A percentile compares a stretch with the other conserved stretches of the same genome.
phyloP scores from a whole-genome alignment of 2,113 vertebrate species.

The Lophius piscatorius region DNA sequence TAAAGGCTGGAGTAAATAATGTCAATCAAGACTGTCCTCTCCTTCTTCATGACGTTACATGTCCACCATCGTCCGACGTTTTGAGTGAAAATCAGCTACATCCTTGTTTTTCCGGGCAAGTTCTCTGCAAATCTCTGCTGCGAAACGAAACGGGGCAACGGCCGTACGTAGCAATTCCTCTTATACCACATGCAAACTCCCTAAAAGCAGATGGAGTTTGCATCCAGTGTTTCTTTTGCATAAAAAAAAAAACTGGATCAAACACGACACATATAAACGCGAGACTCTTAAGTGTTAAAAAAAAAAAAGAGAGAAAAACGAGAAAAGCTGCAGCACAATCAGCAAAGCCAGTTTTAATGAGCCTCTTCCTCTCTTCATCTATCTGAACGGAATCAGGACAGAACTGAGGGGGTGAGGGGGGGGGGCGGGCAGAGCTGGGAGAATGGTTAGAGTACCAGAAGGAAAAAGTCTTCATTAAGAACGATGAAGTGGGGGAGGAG shows the following conservation, averaged over 20 bases:
- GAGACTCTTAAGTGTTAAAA: too few relatives aligned
- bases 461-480: slow-evolving; percentile 70
- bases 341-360: slow-evolving; percentile 69
- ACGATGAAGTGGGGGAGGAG: slow-evolving; percentile 31
- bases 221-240: too few relatives aligned
- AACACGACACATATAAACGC: slow-evolving; percentile 5
- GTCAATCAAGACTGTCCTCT: too few relatives aligned
- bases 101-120: background rate
- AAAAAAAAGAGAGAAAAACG: too few relatives aligned
- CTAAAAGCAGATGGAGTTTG: slow-evolving; percentile 13
- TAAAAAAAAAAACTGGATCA: slow-evolving; percentile 35
- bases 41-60: too few relatives aligned
- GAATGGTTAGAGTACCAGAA: slow-evolving; percentile 53
- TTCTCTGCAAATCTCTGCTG: background rate
- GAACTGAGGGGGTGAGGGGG: slow-evolving; percentile 50
- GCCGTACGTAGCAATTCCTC: too few relatives aligned
- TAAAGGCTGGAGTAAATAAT: too few relatives aligned
- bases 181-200: slow-evolving; percentile 5
- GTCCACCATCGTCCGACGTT: too few relatives aligned
- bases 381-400: slow-evolving; percentile 70
- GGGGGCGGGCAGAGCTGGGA: slow-evolving; percentile 23
- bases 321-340: slow-evolving; percentile 61
- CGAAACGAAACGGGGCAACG: slow-evolving; percentile 3
- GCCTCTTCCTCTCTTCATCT: slow-evolving; percentile 60
- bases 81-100: background rate